Percentiles rank a stretch among this genome's conserved stretches.
phyloP scores from a whole-genome alignment of 2,113 vertebrate species.

The Limanda limanda region DNA sequence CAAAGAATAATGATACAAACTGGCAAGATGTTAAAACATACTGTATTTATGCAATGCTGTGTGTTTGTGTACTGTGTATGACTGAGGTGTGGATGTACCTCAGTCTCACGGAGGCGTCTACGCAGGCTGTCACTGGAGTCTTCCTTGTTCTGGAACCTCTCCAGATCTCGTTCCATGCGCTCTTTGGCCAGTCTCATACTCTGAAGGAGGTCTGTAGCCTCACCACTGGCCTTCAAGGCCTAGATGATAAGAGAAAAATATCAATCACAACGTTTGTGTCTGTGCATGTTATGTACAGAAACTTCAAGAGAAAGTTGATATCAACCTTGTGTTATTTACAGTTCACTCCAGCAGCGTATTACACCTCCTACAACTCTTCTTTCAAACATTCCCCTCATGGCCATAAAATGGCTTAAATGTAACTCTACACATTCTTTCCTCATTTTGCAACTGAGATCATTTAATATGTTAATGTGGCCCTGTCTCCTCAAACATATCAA shows the following conservation, averaged over 20 bases:
- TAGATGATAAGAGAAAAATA: slow-evolving; percentile 54
- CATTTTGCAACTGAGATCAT: too few relatives aligned
- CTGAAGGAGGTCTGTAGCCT: slow-evolving; percentile 96
- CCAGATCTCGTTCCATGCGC: slow-evolving; percentile 92
- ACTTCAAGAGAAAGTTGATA: background rate
- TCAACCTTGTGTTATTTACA: background rate
- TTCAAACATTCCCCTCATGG: too few relatives aligned
- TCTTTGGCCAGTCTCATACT: slow-evolving; percentile 93
- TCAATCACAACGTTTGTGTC: background rate
- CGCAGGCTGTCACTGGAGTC: slow-evolving; percentile 95
- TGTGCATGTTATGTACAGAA: background rate
- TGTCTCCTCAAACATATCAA: too few relatives aligned
- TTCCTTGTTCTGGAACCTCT: slow-evolving; percentile 92
- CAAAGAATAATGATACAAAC: too few relatives aligned
- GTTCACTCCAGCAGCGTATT: too few relatives aligned
- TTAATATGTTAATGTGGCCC: too few relatives aligned
- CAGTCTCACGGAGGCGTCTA: slow-evolving; percentile 92
- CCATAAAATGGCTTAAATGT: too few relatives aligned
- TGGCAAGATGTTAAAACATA: background rate
- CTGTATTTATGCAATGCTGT: background rate
- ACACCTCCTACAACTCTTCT: too few relatives aligned
- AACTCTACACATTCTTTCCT: too few relatives aligned
- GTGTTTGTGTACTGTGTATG: background rate
- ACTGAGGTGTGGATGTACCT: slow-evolving; percentile 78
- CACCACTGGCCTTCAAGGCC: slow-evolving; percentile 92